phyloP scores from a whole-genome alignment of 2,797 vertebrate species.

The Siniperca obscura region DNA sequence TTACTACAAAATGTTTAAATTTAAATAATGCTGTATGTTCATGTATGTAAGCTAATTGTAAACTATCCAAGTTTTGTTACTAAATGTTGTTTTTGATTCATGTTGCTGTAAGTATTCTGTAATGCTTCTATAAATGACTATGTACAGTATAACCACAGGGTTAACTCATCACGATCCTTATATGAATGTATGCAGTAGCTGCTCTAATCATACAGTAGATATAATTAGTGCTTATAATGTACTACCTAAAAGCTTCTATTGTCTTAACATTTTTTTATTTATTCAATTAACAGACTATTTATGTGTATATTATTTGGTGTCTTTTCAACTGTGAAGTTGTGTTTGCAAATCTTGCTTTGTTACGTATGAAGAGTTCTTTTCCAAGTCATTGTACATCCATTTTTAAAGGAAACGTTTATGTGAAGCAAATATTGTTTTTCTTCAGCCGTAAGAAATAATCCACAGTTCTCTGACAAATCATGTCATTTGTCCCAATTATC shows the following conservation, averaged over 20 bases:
- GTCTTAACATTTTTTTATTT: slow-evolving; percentile 45
- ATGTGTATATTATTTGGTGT: slow-evolving; percentile 31
- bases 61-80: slow-evolving; percentile 16
- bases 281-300: slow-evolving; percentile 51
- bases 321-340: slow-evolving; percentile 13
- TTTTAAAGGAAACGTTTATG: background rate
- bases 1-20: slow-evolving; percentile 23
- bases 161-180: slow-evolving; percentile 11
- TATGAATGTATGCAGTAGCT: slow-evolving; percentile 61
- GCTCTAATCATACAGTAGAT: slow-evolving; percentile 37
- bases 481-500: slow-evolving; percentile 2
- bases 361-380: slow-evolving; percentile 22
- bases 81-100: slow-evolving; percentile 27
- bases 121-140: slow-evolving; percentile 33
- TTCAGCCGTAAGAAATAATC: background rate
- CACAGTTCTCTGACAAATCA: background rate
- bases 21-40: slow-evolving; percentile 1
- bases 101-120: slow-evolving; percentile 29
- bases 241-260: slow-evolving; percentile 27
- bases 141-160: slow-evolving; percentile 29
- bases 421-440: slow-evolving; percentile 12
- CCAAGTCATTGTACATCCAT: background rate
- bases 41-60: slow-evolving; percentile 32
- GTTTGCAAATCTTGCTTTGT: slow-evolving; percentile 32
- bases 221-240: slow-evolving; percentile 34